phyloP scores from a whole-genome alignment of 2,113 vertebrate genomes.

The Etia nguti region DNA sequence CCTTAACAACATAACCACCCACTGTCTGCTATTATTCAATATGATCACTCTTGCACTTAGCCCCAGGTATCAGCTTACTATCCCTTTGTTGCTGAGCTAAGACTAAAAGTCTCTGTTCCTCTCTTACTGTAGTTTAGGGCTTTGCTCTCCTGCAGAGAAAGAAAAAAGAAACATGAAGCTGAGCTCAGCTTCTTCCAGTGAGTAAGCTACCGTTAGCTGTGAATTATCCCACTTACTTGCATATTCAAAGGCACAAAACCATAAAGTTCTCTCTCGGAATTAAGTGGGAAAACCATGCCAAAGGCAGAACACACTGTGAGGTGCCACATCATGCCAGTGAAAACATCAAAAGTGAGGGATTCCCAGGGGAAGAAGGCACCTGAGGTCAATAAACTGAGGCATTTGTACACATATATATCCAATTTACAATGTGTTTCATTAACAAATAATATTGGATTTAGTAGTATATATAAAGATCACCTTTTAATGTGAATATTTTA shows the following conservation, averaged over 20 bases:
- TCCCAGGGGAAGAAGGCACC: neutral
- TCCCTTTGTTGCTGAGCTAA: neutral
- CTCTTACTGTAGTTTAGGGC: neutral
- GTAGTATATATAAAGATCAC: neutral
- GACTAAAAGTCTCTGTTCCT: neutral
- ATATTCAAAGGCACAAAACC: neutral
- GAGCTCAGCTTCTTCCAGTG: slow-evolving; percentile 17
- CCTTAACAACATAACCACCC: neutral
- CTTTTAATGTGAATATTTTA: neutral
- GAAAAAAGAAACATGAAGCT: neutral
- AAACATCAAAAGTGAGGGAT: neutral
- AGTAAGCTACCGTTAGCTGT: neutral
- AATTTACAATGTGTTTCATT: neutral
- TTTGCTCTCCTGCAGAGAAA: neutral
- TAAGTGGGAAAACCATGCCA: neutral
- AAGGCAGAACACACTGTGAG: neutral
- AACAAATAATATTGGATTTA: neutral
- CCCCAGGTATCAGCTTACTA: neutral
- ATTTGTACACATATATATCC: neutral
- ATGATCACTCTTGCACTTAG: neutral
- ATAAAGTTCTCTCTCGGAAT: neutral
- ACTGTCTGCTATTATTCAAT: neutral
- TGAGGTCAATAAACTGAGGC: neutral
- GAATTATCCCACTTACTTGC: neutral
- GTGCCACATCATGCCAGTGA: neutral